Base-by-base conservation (phyloP, 2,797 vertebrate genomes). In the Tolypeutes matacus region DNA sequence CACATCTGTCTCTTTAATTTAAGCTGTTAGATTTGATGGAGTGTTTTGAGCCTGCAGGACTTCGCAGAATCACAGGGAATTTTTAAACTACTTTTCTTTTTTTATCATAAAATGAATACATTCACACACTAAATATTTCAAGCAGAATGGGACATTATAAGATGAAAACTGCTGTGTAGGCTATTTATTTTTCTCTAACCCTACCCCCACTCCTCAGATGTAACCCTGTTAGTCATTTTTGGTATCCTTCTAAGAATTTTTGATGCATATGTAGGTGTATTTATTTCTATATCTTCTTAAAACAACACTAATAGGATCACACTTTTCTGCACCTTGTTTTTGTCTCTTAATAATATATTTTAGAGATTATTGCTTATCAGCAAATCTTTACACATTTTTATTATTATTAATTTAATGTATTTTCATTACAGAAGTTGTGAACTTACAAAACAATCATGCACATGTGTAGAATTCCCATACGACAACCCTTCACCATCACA, bases 1-100 rank as follows among this genome's bases (percentile, higher is more conserved):
- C 11, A 21, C 62, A 90, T 93, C 88, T 97, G 89, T 93, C 81
- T 96, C 81, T 94, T 94, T 93, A 91, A 96, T 93, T 95, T 94
- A 89, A 95, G 53, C 65, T 92, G 53, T 72, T 96, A 69, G 18
- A 67, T 94, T 95, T 92, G 92, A 96, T 95, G 53, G 77, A 88
- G 31, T 91, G 46, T 92, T 96, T 96, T 93, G 58, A 92, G 85
- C 60, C 64, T 93, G 11, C 36, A 88, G 81, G 64, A 95, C 84
- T 87, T 95, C 15, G 81, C 34, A 94, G 39, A 92, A 95, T 75
- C 67, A 70, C 10, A 87, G 58, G 73, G 53, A 56, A 85, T 95
- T 95, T 89, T 70, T n/a, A 58, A 93, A 56, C 15, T 62, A 27
- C 34, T 76, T 93, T 81, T 42, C 51, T 89, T 80, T 53, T 82